Evolutionary conservation across 2,888 invertebrate genomes (phyloP).

Genomic region (Troides helena): DNA sequence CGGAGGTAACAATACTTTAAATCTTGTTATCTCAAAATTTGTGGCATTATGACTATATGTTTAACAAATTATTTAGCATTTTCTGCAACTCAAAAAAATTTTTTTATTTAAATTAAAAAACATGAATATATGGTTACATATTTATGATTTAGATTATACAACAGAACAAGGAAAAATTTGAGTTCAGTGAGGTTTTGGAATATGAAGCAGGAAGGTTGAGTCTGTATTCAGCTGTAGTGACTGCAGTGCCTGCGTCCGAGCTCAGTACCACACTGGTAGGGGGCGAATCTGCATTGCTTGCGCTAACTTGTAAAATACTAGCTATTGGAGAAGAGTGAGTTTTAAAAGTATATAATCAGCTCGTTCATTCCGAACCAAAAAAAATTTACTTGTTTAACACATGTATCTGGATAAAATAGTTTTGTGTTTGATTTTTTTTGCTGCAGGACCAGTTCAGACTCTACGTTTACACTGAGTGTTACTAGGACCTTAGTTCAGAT

Average conservation of each 20-base stretch:
- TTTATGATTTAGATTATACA: constrained; percentile 42
- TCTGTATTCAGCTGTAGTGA: constrained; percentile 53
- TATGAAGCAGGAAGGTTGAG: constrained; percentile 50
- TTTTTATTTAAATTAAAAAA: too few relatives aligned
- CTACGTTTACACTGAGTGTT: constrained; percentile 54
- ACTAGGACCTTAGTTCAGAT: constrained; percentile 56
- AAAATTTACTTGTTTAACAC: too few relatives aligned
- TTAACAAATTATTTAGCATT: too few relatives aligned
- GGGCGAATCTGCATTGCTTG: constrained; percentile 41
- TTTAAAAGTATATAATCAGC: background rate
- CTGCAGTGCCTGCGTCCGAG: constrained; percentile 43
- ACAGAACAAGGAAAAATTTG: constrained; percentile 22
- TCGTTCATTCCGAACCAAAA: background rate
- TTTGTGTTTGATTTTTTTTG: too few relatives aligned
- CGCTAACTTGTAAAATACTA: constrained; percentile 49
- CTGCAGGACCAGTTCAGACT: constrained; percentile 59
- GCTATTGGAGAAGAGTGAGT: constrained; percentile 59
- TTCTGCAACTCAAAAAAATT: too few relatives aligned
- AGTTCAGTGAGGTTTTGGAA: constrained; percentile 36
- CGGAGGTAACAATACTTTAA: too few relatives aligned
- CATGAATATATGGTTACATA: too few relatives aligned
- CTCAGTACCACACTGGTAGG: constrained; percentile 36
- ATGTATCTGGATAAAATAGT: too few relatives aligned
- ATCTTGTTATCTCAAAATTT: too few relatives aligned
- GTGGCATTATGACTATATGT: too few relatives aligned